Evolutionary conservation across 2,888 invertebrate species (phyloP), one percentile per base, ranked within the genome.

Genomic region (Tenodera sinensis): DNA sequence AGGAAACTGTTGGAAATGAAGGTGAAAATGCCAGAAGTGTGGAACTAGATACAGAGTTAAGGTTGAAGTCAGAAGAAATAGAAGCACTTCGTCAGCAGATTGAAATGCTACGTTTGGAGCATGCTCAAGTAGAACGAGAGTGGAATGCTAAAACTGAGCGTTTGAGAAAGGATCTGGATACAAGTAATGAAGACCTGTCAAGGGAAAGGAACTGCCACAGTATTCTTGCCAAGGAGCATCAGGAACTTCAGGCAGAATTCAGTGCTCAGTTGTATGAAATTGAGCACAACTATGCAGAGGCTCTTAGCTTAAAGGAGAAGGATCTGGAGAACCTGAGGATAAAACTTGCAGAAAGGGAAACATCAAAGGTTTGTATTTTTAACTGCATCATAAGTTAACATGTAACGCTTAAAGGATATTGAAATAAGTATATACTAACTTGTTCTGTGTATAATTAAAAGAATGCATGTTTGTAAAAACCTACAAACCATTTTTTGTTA

Each of bases 41-140:
- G 34, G 90, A 90, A 4, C 85, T 92, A 12, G 91, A 91, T 71
- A 89, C 81, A 12, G 91, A 92, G 28, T 84, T 92, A 47, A 89
- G 84, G 0, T 91, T 92, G 15, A 92, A 92, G 28, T 91, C 92
- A 87, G 91, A 91, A 28, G 91, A 92, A 85, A 90, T 92, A 1
- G 90, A 90, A n/a, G 88, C 84, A 27, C 47, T 92, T 83, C 91
- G 88, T 9, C 90, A 91, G 34, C 90, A 90, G 42, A 28, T 92
- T 6, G 90, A 91, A 8, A 82, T 7, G 0, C 91, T 90, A 42
- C 82, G 84, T 14, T 91, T 91, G 25, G 92, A 92, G 3, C 28
- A 87, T 90, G 15, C 88, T 83, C 25, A 91, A 90, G 25, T 42
- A 91, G 91, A 34, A 83, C 84, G 7, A 89, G 8, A 84, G 30